A percentile compares a stretch with the other conserved stretches of the same genome.
Evolutionary conservation across 2,797 vertebrate species (phyloP).

Genomic region (Apogon talboti): DNA sequence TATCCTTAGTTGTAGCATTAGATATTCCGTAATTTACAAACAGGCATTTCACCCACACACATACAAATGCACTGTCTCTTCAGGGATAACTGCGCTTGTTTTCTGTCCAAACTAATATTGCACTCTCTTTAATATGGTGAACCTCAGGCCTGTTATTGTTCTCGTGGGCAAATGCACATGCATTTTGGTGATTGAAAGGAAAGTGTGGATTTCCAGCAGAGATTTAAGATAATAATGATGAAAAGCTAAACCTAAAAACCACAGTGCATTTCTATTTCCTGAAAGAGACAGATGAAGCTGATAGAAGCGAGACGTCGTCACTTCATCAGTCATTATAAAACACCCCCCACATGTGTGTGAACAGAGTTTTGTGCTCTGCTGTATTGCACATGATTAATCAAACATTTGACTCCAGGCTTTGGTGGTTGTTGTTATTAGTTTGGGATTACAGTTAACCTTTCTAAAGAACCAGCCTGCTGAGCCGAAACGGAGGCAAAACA

Average conservation of each 20-base stretch:
- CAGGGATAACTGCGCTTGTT: background rate
- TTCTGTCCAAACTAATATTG: slow-evolving; percentile 13
- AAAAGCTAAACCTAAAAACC: too few species aligned
- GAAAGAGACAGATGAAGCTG: too few species aligned
- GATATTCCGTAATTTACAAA: background rate
- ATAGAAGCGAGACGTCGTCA: too few species aligned
- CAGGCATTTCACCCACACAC: background rate
- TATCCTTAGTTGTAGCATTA: background rate
- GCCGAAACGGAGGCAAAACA: slow-evolving; percentile 28
- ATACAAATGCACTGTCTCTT: background rate
- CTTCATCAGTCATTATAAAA: background rate
- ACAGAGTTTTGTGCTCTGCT: background rate
- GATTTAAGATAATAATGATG: too few species aligned
- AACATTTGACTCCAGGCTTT: slow-evolving; percentile 1
- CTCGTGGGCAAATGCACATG: too few species aligned
- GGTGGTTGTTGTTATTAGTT: slow-evolving; percentile 26
- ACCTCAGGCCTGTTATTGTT: background rate
- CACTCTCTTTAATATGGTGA: slow-evolving; percentile 10
- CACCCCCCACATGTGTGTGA: slow-evolving; percentile 3
- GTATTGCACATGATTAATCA: background rate
- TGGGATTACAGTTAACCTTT: slow-evolving; percentile 47
- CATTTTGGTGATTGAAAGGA: too few species aligned
- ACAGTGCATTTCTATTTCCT: too few species aligned
- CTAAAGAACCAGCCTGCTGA: slow-evolving; percentile 7
- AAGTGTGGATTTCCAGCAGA: too few species aligned